A percentile compares a stretch with the other conserved stretches of the same genome.
Conservation (phyloP, 2,888 invertebrate genomes). For the Lasioglossum marginatum region DNA sequence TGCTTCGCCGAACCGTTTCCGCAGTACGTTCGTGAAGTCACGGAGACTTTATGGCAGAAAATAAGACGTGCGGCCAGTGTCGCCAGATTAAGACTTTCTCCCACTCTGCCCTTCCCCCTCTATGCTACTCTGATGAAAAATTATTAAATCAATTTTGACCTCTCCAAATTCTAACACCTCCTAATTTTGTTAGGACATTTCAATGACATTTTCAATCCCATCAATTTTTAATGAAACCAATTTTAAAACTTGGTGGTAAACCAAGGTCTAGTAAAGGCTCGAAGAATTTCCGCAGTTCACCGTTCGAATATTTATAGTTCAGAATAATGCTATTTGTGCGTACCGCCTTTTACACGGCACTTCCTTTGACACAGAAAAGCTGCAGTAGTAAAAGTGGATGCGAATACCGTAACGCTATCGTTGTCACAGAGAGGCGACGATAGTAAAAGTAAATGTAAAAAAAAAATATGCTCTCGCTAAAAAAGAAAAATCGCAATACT, state of each 20-base stretch:
- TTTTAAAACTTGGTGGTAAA: neutral
- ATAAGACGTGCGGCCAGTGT: too few species aligned
- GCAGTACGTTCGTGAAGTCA: neutral
- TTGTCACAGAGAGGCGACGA: neutral
- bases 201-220: too few species aligned
- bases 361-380: neutral
- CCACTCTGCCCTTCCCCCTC: too few species aligned
- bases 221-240: too few species aligned
- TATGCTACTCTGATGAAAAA: too few species aligned
- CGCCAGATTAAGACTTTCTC: too few species aligned
- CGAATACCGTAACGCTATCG: neutral
- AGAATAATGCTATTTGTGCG: neutral
- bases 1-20: neutral
- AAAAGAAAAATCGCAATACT: neutral
- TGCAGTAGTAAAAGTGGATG: neutral
- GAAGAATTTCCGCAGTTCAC: neutral
- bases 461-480: neutral
- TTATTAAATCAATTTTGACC: too few species aligned
- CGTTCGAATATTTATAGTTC: neutral
- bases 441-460: neutral
- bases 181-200: too few species aligned
- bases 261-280: neutral
- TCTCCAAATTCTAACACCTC: too few species aligned
- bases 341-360: neutral
- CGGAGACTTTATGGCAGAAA: too few species aligned